These are phyloP conservation scores for Poeciliopsis prolifica DNA, from an alignment of 2,113 vertebrate species.

Conservation along the genomic window DNA sequence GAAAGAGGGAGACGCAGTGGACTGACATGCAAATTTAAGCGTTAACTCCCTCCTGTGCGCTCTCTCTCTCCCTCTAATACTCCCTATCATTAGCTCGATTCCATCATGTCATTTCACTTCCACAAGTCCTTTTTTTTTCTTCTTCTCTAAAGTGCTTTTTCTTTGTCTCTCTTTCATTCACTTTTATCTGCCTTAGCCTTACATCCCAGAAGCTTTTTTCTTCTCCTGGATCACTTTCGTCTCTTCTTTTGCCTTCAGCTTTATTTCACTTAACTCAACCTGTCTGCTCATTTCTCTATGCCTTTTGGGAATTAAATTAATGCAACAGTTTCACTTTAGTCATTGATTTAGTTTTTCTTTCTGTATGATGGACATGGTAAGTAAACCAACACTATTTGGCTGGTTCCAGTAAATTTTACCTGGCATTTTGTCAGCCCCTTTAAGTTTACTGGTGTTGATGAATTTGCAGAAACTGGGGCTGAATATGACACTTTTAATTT, in stretches of 20 bases:
- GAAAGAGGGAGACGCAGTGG: conserved; percentile 14
- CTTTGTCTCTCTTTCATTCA: conserved; percentile 45
- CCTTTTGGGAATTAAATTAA: conserved; percentile 33
- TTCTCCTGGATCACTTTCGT: conserved; percentile 28
- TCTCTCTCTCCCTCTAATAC: conserved; percentile 40
- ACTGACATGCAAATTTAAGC: conserved; percentile 29
- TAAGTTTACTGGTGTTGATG: conserved; percentile 19
- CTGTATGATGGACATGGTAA: conserved; percentile 1
- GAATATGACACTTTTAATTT: conserved; percentile 59
- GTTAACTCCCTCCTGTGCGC: conserved; percentile 9
- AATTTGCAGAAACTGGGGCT: conserved; percentile 24
- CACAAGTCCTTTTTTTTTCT: conserved; percentile 25
- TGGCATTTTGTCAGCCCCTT: conserved; percentile 29
- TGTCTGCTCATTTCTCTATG: conserved; percentile 22
- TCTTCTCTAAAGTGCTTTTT: conserved; percentile 33
- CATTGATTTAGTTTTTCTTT: conserved; percentile 5
- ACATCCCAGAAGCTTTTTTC: conserved; percentile 13
- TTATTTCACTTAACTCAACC: conserved; percentile 33
- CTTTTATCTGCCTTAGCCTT: conserved; percentile 53
- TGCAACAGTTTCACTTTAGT: conserved; percentile 27
- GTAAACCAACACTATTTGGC: conserved; percentile 23
- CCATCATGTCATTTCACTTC: conserved; percentile 46
- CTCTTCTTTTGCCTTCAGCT: conserved; percentile 40
- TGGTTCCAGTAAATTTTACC: conserved; percentile 4
- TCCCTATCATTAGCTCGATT: conserved; percentile 50